Evolutionary conservation across 2,797 vertebrate species (phyloP).

Genomic region (Acanthurus lineatus): DNA sequence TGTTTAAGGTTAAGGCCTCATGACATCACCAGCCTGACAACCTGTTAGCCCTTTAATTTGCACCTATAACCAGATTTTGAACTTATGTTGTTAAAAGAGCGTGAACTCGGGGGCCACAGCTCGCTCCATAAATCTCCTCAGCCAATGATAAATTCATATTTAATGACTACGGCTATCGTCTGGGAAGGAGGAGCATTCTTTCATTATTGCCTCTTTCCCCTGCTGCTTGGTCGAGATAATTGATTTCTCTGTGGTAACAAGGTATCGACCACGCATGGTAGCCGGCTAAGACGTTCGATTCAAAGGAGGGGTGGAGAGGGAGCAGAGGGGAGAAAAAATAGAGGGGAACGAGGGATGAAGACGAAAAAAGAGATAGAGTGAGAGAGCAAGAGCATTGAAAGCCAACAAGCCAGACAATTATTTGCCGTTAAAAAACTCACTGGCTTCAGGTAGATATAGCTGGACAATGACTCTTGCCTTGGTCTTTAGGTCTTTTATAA

Average conservation of each 20-base stretch:
- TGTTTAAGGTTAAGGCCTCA: conserved; percentile 15
- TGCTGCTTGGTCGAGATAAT: conserved; percentile 86
- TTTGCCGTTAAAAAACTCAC: conserved; percentile 59
- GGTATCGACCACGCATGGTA: conserved; percentile 85
- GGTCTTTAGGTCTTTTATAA: conserved; percentile 47
- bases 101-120: conserved; percentile 62
- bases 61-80: conserved; percentile 58
- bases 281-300: conserved; percentile 82
- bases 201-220: conserved; percentile 84
- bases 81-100: conserved; percentile 57
- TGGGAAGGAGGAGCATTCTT: conserved; percentile 84
- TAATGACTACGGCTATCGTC: conserved; percentile 81
- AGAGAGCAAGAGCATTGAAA: conserved; percentile 54
- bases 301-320: conserved; percentile 72
- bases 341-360: conserved; percentile 44
- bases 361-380: conserved; percentile 45
- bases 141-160: conserved; percentile 85
- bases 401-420: conserved; percentile 74
- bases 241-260: conserved; percentile 89
- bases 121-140: conserved; percentile 76
- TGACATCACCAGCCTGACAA: conserved; percentile 22
- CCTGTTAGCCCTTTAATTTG: conserved; percentile 52
- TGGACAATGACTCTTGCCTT: conserved; percentile 53
- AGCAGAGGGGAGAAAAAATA: conserved; percentile 13
- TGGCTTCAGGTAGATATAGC: conserved; percentile 53